Evolutionary conservation across 1,140 invertebrate genomes (phyloP).

Genomic region (Uloborus diversus): DNA sequence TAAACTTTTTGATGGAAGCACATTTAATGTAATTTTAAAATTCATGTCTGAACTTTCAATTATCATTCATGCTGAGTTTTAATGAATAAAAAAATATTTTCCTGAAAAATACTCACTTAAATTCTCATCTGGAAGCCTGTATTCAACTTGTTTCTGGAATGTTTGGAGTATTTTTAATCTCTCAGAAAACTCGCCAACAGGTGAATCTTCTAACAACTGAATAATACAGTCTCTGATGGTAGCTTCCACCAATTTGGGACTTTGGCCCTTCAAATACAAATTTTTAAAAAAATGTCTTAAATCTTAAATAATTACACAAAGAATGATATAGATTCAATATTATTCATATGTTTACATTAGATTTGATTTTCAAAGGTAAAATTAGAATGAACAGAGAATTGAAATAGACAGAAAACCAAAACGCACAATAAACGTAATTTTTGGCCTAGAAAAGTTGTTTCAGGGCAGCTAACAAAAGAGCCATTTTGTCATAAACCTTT

Average conservation of each 20-base stretch:
- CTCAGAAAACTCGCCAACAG: constrained; percentile 25
- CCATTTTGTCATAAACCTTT: too few relatives aligned
- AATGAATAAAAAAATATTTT: neutral
- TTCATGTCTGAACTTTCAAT: too few relatives aligned
- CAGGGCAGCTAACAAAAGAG: too few relatives aligned
- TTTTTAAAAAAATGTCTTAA: neutral
- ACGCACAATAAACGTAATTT: too few relatives aligned
- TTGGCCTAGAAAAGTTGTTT: too few relatives aligned
- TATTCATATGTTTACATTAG: neutral
- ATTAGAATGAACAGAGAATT: neutral
- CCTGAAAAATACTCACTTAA: neutral
- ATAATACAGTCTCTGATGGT: neutral
- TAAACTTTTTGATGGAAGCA: too few relatives aligned
- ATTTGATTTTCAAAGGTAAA: neutral
- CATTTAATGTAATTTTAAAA: too few relatives aligned
- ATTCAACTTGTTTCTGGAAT: constrained; percentile 24
- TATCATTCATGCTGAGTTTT: neutral
- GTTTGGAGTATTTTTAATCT: constrained; percentile 21
- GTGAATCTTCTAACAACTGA: constrained; percentile 39
- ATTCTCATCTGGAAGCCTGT: neutral
- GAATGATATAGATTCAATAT: neutral
- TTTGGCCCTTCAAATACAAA: neutral
- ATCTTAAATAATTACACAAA: neutral
- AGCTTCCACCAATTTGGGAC: neutral
- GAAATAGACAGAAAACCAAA: too few relatives aligned